Evolutionary conservation across 2,888 invertebrate species (phyloP), one percentile per base, ranked within the genome.

Genomic region (Syrista parreyssii): DNA sequence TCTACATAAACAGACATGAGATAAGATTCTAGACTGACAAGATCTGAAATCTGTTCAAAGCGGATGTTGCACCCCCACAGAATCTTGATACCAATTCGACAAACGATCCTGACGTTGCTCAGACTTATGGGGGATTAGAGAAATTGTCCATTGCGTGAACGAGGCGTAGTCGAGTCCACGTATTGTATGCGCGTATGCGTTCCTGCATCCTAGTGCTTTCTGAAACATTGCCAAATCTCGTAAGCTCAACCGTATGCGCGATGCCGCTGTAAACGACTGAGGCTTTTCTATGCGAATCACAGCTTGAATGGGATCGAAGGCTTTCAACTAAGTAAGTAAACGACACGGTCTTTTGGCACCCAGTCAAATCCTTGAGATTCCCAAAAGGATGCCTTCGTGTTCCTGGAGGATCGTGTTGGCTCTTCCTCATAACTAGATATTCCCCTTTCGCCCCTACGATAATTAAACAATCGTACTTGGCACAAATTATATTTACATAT

Each of bases 281-380:
- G 33, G 71, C 74, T 32, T 74, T 74, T 35, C 33, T 33, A 74
- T 33, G 74, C 35, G 74, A 30, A 74, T 74, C 35, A n/a, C 36
- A 32, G 15, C 71, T 71, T 34, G 77, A 68, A 74, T 77, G 77
- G 15, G 73, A 74, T 74, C 77, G 72, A 30, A 55, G 30, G 73
- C 68, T 77, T 74, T 74, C 74, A 34, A 77, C 68, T 73, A 73
- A 68, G 77, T 73, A 74, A 74, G 77, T 77, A 77, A 77, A 74
- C 77, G 77, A 77, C 74, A 77, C 34, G 77, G 73, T 55, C 68
- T 34, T 40, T 68, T 77, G 77, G 77, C 77, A 77, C 11, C 77
- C 73, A 73, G 77, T 77, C 77, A 77, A 77, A 74, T 40, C 74
- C 68, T 74, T 77, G 73, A 68, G 68, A 55, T 32, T 33, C 71